phyloP scores from a whole-genome alignment of 2,113 vertebrate genomes.

The Lycaon pictus region DNA sequence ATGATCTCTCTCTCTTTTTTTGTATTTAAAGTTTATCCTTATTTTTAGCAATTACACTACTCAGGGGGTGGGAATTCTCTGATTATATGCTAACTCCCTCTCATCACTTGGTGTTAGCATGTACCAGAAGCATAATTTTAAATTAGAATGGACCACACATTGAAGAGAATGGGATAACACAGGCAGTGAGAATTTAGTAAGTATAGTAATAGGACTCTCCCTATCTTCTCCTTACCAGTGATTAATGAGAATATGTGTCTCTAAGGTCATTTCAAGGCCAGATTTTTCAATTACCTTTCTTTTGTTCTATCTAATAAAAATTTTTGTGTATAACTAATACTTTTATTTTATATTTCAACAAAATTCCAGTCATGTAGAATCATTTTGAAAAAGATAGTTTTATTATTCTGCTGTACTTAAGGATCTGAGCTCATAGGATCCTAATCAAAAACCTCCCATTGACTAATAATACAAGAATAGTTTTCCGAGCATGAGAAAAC shows the following conservation, averaged over 20 bases:
- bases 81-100: not conserved
- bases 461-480: not conserved
- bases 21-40: not conserved
- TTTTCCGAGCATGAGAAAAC: not conserved
- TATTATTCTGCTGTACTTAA: constrained; percentile 12
- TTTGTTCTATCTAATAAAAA: not conserved
- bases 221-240: not conserved
- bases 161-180: not conserved
- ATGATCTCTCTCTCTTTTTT: not conserved
- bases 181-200: not conserved
- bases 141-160: not conserved
- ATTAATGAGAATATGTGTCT: not conserved
- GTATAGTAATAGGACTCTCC: not conserved
- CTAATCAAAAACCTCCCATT: not conserved
- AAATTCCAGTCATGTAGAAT: constrained; percentile 15
- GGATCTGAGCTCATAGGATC: not conserved
- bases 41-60: not conserved
- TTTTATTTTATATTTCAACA: not conserved
- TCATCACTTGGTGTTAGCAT: not conserved
- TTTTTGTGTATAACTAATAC: not conserved
- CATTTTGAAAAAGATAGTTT: constrained; percentile 28
- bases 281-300: constrained; percentile 41
- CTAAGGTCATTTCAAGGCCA: not conserved
- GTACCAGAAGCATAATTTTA: not conserved
- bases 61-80: not conserved